Percentiles rank a stretch among this genome's conserved stretches.
These are phyloP conservation scores for Caretta caretta DNA, from an alignment of 2,113 vertebrate species.

Conservation along the genomic window DNA sequence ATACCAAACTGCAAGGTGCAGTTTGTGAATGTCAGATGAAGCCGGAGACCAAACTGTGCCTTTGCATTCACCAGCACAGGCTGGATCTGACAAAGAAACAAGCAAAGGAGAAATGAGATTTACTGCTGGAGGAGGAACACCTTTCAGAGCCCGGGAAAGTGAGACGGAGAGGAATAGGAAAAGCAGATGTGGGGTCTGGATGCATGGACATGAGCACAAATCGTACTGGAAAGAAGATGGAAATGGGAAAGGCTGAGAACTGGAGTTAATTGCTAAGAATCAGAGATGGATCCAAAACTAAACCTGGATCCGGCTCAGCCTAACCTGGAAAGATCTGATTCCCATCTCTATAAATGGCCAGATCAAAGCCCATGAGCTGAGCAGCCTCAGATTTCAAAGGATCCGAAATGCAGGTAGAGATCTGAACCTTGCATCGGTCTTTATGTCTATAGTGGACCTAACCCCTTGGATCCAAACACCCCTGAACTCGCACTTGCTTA, in stretches of 20 bases:
- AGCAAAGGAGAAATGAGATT: neutral
- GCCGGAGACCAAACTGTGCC: neutral
- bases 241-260: neutral
- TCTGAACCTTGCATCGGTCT: neutral
- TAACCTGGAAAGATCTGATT: neutral
- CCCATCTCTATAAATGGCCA: neutral
- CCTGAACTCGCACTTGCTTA: no score
- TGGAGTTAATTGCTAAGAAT: neutral
- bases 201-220: neutral
- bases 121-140: neutral
- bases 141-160: neutral
- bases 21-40: neutral
- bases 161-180: neutral
- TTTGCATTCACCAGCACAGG: neutral
- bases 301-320: neutral
- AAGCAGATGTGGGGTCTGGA: neutral
- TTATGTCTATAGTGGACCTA: neutral
- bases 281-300: neutral
- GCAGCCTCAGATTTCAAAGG: neutral
- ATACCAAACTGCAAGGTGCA: neutral
- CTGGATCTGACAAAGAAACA: fast-evolving
- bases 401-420: neutral
- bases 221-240: neutral
- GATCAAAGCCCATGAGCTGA: neutral
- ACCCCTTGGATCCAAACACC: neutral